phyloP scores from a whole-genome alignment of 2,797 vertebrate genomes.

The Pantherophis alleghaniensis region DNA sequence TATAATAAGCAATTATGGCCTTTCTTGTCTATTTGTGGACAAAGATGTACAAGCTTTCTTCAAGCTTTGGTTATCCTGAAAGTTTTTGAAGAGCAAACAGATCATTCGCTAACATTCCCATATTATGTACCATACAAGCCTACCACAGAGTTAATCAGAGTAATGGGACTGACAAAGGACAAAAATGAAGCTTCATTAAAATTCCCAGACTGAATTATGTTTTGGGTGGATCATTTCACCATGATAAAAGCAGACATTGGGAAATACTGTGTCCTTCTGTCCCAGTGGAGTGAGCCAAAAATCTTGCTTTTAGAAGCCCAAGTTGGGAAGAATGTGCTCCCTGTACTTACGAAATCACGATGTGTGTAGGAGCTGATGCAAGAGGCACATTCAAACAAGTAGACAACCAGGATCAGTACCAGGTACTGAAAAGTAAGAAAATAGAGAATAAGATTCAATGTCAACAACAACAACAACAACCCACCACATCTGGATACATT shows the following conservation, averaged over 20 bases:
- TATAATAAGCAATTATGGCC: background rate
- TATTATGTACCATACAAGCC: too few species aligned
- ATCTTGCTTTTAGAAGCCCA: background rate
- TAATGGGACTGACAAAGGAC: background rate
- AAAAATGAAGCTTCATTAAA: background rate
- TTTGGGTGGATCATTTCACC: background rate
- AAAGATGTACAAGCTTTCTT: background rate
- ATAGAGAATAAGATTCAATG: background rate
- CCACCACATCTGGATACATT: background rate
- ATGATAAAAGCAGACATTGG: background rate
- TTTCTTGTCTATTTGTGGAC: background rate
- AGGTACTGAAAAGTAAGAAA: slow-evolving; percentile 68
- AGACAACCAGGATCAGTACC: slow-evolving; percentile 74
- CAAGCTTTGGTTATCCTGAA: background rate
- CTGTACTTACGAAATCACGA: slow-evolving; percentile 76
- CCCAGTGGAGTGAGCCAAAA: background rate
- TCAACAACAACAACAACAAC: too few species aligned
- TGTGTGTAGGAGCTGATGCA: slow-evolving; percentile 79
- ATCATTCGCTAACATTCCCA: background rate
- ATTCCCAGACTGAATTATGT: background rate
- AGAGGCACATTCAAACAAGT: slow-evolving; percentile 78
- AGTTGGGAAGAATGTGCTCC: background rate
- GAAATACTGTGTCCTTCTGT: background rate
- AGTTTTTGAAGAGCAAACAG: background rate
- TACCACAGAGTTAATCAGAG: background rate